A percentile compares a stretch with the other conserved stretches of the same genome.
phyloP scores from a whole-genome alignment of 2,797 vertebrate species.

The Notolabrus celidotus region DNA sequence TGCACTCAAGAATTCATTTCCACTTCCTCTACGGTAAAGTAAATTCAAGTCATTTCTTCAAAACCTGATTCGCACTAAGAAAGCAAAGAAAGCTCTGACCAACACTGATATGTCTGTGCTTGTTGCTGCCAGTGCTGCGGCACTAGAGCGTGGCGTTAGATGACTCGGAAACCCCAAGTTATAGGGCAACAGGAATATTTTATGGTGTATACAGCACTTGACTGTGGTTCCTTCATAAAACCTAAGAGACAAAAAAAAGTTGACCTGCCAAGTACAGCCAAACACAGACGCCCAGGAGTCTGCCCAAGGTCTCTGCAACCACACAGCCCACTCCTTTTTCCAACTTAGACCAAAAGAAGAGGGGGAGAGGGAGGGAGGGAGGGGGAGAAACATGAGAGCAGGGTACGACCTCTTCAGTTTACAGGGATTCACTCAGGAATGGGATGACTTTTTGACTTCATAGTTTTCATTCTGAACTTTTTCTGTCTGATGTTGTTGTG shows the following conservation, averaged over 20 bases:
- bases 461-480: constrained; percentile 45
- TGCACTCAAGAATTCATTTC: background rate
- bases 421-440: constrained; percentile 39
- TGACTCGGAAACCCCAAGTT: constrained; percentile 39
- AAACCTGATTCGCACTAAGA: background rate
- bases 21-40: constrained; percentile 19
- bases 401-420: constrained; percentile 53
- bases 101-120: constrained; percentile 8
- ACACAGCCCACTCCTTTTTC: constrained; percentile 69
- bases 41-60: constrained; percentile 4
- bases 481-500: constrained; percentile 36
- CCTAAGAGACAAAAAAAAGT: constrained; percentile 68
- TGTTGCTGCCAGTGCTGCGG: constrained; percentile 4
- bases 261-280: constrained; percentile 73
- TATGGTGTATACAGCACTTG: constrained; percentile 57
- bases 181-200: constrained; percentile 50
- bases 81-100: constrained; percentile 18
- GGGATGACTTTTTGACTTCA: constrained; percentile 49
- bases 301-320: constrained; percentile 76
- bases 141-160: background rate
- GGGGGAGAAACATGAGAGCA: constrained; percentile 47
- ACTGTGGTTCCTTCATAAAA: constrained; percentile 71
- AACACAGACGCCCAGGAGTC: constrained; percentile 79
- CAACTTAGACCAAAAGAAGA: constrained; percentile 50
- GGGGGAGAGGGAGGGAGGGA: constrained; percentile 18